These are phyloP conservation scores for Trilocha varians DNA, from an alignment of 2,888 invertebrate genomes.

Conservation along the genomic window DNA sequence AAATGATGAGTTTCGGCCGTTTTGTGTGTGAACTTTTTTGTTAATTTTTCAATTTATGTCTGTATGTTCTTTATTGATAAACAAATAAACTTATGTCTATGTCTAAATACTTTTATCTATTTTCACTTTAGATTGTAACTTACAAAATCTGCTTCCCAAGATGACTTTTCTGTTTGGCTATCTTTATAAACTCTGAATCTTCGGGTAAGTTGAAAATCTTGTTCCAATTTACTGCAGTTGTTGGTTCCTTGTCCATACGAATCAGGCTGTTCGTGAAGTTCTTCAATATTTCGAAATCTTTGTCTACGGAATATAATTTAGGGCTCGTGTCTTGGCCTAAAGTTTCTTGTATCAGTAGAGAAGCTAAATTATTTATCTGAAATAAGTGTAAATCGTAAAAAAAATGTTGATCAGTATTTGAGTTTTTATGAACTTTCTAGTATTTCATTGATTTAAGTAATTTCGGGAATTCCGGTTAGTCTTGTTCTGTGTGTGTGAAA, in stretches of 20 bases:
- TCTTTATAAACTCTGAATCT: conserved; percentile 37
- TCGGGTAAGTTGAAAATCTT: conserved; percentile 31
- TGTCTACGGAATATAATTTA: conserved; percentile 46
- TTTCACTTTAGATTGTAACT: conserved; percentile 18
- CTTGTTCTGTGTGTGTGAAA: no score
- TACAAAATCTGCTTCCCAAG: conserved; percentile 56
- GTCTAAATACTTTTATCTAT: no score
- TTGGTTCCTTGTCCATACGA: conserved; percentile 22
- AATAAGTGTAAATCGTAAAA: no score
- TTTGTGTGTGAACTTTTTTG: no score
- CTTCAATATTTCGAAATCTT: conserved; percentile 42
- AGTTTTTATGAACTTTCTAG: no score
- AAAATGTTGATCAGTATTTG: no score
- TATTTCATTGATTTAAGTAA: no score
- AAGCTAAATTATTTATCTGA: conserved; percentile 63
- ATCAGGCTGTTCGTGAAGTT: conserved; percentile 38
- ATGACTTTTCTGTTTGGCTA: conserved; percentile 30
- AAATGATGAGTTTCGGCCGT: no score
- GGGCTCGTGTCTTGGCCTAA: conserved; percentile 52
- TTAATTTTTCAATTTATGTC: no score
- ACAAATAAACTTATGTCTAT: no score
- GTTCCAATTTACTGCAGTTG: conserved; percentile 32
- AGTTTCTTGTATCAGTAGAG: conserved; percentile 55
- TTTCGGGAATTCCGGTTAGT: no score
- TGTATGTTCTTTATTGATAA: no score